Conservation (phyloP, 1,140 invertebrate genomes). For the Lepidostoma basale region DNA sequence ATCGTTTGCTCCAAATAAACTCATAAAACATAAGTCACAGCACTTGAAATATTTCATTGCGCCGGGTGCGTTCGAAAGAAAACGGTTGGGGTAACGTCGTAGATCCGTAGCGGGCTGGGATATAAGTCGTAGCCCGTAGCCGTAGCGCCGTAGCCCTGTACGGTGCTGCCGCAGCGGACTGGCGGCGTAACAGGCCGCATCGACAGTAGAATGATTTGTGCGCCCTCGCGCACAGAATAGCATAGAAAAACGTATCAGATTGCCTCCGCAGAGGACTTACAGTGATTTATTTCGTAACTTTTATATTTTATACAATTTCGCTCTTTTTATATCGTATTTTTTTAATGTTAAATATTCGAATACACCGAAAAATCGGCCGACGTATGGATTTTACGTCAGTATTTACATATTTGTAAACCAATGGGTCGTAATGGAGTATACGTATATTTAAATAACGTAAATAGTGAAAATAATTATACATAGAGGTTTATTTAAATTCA, state of each 20-base stretch:
- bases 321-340: too few species aligned
- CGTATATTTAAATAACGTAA: too few species aligned
- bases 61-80: conserved; percentile 29
- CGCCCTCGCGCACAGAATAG: neutral
- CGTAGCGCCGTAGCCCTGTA: conserved; percentile 13
- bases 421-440: too few species aligned
- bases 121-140: neutral
- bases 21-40: conserved; percentile 21
- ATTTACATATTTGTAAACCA: too few species aligned
- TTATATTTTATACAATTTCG: too few species aligned
- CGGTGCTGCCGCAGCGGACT: conserved; percentile 32
- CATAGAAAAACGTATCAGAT: neutral
- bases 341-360: too few species aligned
- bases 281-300: conserved; percentile 10
- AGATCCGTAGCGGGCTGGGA: neutral
- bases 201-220: conserved; percentile 36
- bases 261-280: neutral
- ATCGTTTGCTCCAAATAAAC: neutral
- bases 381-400: too few species aligned
- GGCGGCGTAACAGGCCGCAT: conserved; percentile 34
- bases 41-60: conserved; percentile 26
- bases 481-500: too few species aligned
- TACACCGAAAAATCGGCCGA: too few species aligned
- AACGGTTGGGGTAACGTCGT: neutral
- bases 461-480: too few species aligned